Base-by-base conservation (phyloP, 1,140 invertebrate species). In the Heterodera carotae region DNA sequence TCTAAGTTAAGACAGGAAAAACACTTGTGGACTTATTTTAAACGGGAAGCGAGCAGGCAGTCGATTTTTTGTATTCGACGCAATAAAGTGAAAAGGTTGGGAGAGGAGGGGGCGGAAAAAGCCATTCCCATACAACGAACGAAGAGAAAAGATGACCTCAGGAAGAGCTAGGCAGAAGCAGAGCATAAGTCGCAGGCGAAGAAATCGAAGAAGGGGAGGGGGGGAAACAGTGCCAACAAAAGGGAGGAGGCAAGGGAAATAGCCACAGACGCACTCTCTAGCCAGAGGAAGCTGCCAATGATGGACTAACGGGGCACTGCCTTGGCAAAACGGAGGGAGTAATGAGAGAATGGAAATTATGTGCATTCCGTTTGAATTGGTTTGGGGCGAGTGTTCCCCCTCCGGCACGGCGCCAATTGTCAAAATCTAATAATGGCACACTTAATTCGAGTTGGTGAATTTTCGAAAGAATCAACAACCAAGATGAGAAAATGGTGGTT, bases 361-460 rank as follows among this genome's bases (percentile, higher is more conserved):
- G 62, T 31, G 62, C 27, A 66, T 10, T 31, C 62, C 6, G n/a
- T 66, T 34, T 66, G 27, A 25, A 66, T 66, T 66, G 62, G 29
- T 66, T 66, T 22, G 29, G 27, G 2, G n/a, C 8, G 60, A 22
- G 29, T 25, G 22, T 4, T 18, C 18, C 48, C 15, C 12, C 15
- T 2, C 48, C 48, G n/a, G n/a, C n/a, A 15, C 22, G 48, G 15
- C 48, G 48, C 48, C 48, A 56, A 22, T 56, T 56, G 48, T 12
- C 48, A 56, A 56, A 56, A 56, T 56, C 48, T 56, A 56, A 56
- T 56, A 56, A 56, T 56, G 48, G 48, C 48, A 53, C 15, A 18
- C n/a, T n/a, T 56, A 56, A 56, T 56, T 22, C 48, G 22, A 56
- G 48, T 56, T 56, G 48, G 48, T 56, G 48, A 56, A 56, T 56